These are phyloP conservation scores for Stigmatopora argus DNA, from an alignment of 2,113 vertebrate species.

Conservation along the genomic window DNA sequence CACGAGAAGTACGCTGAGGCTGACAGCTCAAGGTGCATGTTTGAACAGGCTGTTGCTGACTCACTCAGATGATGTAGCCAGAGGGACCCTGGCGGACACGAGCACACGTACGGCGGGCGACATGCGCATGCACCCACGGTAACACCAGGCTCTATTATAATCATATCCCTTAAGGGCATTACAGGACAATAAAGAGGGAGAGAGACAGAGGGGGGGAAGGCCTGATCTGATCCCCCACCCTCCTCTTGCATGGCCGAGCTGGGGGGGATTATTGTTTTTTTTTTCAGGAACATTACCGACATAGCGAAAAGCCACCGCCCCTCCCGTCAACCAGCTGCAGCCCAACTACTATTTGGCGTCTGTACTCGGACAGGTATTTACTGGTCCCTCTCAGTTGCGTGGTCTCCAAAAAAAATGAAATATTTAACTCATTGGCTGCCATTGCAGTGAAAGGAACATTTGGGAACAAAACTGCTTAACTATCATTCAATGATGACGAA, in stretches of 20 bases:
- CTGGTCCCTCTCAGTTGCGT: constrained; percentile 65
- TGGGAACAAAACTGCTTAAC: too few relatives aligned
- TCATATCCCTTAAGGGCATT: constrained; percentile 65
- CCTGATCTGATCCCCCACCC: constrained; percentile 56
- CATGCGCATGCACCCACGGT: constrained; percentile 38
- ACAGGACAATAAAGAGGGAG: constrained; percentile 59
- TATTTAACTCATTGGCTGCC: constrained; percentile 15
- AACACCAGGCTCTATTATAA: constrained; percentile 62
- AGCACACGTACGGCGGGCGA: constrained; percentile 34
- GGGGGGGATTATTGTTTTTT: constrained; percentile 68
- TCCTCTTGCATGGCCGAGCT: constrained; percentile 64
- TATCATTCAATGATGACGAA: too few relatives aligned
- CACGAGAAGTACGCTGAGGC: constrained; percentile 49
- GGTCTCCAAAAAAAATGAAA: constrained; percentile 59
- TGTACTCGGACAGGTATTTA: constrained; percentile 71
- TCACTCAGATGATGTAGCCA: constrained; percentile 69
- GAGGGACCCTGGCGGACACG: constrained; percentile 57
- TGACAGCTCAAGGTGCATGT: constrained; percentile 67
- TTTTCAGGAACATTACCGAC: constrained; percentile 70
- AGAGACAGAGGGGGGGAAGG: constrained; percentile 51
- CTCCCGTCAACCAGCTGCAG: constrained; percentile 59
- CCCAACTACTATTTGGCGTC: constrained; percentile 64
- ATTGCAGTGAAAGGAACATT: constrained; percentile 44
- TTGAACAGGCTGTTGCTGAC: constrained; percentile 68
- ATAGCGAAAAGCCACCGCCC: constrained; percentile 62